Evolutionary conservation across 1,140 invertebrate species (phyloP).

Genomic region (Drosophila baimaii): DNA sequence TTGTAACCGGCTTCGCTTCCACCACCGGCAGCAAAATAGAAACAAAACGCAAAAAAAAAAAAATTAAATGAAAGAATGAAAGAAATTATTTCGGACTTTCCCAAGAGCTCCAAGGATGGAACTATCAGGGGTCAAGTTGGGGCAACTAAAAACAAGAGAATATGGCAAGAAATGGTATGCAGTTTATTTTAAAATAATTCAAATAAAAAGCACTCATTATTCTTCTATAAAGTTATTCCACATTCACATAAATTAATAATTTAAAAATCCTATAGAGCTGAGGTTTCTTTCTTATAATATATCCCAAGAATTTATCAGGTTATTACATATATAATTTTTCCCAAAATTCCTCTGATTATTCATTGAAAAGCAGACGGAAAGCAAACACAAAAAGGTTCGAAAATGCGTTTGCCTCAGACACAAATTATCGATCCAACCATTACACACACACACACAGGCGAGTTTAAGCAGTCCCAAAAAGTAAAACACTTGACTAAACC

Average conservation of each 20-base stretch:
- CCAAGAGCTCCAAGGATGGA: constrained; percentile 21
- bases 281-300: too few relatives aligned
- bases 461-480: constrained; percentile 65
- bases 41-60: constrained; percentile 13
- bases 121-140: constrained; percentile 2
- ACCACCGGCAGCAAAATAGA: constrained; percentile 24
- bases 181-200: not conserved
- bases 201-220: too few relatives aligned
- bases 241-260: too few relatives aligned
- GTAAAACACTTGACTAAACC: constrained; percentile 66
- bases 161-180: not conserved
- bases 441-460: constrained; percentile 18
- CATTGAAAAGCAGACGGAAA: constrained; percentile 4
- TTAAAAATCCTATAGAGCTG: accelerated
- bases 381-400: constrained; percentile 8
- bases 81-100: constrained; percentile 54
- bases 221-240: too few relatives aligned
- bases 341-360: constrained; percentile 3
- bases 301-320: too few relatives aligned
- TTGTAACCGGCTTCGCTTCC: constrained; percentile 52
- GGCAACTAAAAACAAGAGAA: not conserved
- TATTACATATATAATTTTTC: not conserved
- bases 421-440: constrained; percentile 43
- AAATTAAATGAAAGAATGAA: not conserved
- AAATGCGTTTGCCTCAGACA: constrained; percentile 71